These are phyloP conservation scores for Apogon hyalosoma DNA, from an alignment of 2,797 vertebrate genomes.

Conservation along the genomic window DNA sequence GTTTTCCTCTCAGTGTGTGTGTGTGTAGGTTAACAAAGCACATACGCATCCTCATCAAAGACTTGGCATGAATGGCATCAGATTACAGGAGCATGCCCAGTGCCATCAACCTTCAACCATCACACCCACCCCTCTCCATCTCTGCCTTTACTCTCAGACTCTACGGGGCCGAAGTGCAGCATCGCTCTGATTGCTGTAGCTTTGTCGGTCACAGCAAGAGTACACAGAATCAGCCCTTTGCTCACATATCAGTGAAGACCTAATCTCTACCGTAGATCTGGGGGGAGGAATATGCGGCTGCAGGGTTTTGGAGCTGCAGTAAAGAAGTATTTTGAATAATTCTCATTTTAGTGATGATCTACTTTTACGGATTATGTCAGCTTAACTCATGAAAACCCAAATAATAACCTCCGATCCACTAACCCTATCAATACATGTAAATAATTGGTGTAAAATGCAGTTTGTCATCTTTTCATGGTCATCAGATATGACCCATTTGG, in stretches of 20 bases:
- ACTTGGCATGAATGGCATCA: conserved; percentile 19
- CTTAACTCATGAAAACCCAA: too few relatives aligned
- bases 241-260: conserved; percentile 6
- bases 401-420: too few relatives aligned
- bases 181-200: conserved; percentile 62
- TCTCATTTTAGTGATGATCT: too few relatives aligned
- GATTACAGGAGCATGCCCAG: conserved; percentile 13
- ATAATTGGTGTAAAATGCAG: too few relatives aligned
- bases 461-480: too few relatives aligned
- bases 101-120: conserved; percentile 19
- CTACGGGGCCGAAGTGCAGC: conserved; percentile 32
- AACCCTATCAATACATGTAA: too few relatives aligned
- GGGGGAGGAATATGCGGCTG: conserved; percentile 13
- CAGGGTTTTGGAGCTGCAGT: neutral
- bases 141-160: conserved; percentile 21
- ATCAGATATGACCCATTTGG: too few relatives aligned
- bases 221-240: conserved; percentile 1
- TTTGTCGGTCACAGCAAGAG: conserved; percentile 37
- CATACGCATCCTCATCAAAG: conserved; percentile 39
- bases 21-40: conserved; percentile 45
- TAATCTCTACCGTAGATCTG: conserved; percentile 8
- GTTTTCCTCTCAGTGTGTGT: conserved; percentile 18
- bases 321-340: too few relatives aligned
- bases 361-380: too few relatives aligned
- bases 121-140: conserved; percentile 20